Evolutionary conservation across 2,888 invertebrate species (phyloP).

Genomic region (Hyposoter dolosus): DNA sequence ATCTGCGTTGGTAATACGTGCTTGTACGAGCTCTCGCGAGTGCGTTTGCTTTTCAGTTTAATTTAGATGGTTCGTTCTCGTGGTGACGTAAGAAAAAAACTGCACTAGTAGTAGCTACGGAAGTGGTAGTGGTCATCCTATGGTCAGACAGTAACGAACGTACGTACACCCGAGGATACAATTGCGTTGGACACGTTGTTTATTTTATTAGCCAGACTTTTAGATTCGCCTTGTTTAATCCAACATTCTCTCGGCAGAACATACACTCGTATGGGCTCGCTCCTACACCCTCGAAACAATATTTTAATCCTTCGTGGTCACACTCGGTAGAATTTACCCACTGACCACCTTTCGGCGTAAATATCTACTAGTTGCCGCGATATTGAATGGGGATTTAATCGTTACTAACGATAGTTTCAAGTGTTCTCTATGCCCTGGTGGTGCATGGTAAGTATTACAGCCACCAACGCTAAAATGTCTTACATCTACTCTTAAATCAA

Average conservation of each 20-base stretch:
- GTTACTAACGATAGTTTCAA: too few relatives aligned
- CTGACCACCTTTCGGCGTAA: too few relatives aligned
- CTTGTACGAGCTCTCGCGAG: slow-evolving; percentile 6
- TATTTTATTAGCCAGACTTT: slow-evolving; percentile 56
- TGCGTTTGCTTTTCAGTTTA: slow-evolving; percentile 60
- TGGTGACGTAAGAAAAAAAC: slow-evolving; percentile 60
- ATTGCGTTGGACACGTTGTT: slow-evolving; percentile 47
- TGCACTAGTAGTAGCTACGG: neutral
- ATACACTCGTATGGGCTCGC: neutral
- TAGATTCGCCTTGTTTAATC: slow-evolving; percentile 52
- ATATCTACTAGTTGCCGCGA: too few relatives aligned
- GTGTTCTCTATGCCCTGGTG: too few relatives aligned
- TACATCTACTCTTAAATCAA: too few relatives aligned
- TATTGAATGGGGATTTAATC: too few relatives aligned
- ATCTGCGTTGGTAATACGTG: slow-evolving; percentile 11
- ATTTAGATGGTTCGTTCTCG: slow-evolving; percentile 58
- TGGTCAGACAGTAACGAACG: slow-evolving; percentile 2
- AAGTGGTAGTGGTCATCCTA: neutral
- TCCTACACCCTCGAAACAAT: neutral
- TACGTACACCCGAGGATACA: neutral
- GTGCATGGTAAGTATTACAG: too few relatives aligned
- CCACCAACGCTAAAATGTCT: too few relatives aligned
- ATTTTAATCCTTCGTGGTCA: too few relatives aligned
- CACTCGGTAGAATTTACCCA: too few relatives aligned
- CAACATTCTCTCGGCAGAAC: slow-evolving; percentile 20